Conservation (phyloP, 2,113 vertebrate species). For the Bagarius yarrelli region DNA sequence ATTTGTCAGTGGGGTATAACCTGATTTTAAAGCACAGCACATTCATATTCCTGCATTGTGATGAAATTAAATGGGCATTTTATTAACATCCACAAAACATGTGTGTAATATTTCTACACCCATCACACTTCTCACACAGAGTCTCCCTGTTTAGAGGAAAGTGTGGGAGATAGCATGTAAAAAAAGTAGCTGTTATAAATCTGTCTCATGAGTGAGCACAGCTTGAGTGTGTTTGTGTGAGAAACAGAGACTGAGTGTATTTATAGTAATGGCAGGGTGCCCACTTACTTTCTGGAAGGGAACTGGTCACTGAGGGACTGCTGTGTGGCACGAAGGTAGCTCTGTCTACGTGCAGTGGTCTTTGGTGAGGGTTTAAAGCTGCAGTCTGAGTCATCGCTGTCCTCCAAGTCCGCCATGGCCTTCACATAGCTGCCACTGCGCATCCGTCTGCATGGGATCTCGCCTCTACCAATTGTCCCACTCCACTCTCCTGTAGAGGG, state of each 20-base stretch:
- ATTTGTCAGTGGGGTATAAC: not conserved
- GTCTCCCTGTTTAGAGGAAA: slow-evolving; percentile 9
- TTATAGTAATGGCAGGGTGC: slow-evolving; percentile 13
- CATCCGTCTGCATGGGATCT: slow-evolving; percentile 97
- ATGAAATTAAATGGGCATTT: not conserved
- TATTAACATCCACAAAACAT: slow-evolving; percentile 8
- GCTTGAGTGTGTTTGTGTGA: slow-evolving; percentile 33
- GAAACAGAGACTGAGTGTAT: not conserved
- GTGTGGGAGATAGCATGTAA: slow-evolving; percentile 49
- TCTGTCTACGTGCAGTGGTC: slow-evolving; percentile 91
- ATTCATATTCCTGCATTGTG: not conserved
- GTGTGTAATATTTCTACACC: not conserved
- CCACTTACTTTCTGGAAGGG: slow-evolving; percentile 87
- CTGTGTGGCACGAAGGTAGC: slow-evolving; percentile 98
- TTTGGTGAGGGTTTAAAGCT: slow-evolving; percentile 97
- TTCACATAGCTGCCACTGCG: slow-evolving; percentile 98
- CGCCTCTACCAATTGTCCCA: slow-evolving; percentile 79
- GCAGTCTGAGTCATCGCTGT: slow-evolving; percentile 93
- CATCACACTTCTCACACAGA: not conserved
- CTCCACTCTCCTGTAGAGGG: slow-evolving; percentile 85
- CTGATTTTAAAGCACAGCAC: not conserved
- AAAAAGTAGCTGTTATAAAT: slow-evolving; percentile 51
- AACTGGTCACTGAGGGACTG: slow-evolving; percentile 96
- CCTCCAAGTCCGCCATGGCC: slow-evolving; percentile 95
- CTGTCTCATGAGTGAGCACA: slow-evolving; percentile 55